phyloP scores from a whole-genome alignment of 2,113 vertebrate species.

The Austrofundulus limnaeus region DNA sequence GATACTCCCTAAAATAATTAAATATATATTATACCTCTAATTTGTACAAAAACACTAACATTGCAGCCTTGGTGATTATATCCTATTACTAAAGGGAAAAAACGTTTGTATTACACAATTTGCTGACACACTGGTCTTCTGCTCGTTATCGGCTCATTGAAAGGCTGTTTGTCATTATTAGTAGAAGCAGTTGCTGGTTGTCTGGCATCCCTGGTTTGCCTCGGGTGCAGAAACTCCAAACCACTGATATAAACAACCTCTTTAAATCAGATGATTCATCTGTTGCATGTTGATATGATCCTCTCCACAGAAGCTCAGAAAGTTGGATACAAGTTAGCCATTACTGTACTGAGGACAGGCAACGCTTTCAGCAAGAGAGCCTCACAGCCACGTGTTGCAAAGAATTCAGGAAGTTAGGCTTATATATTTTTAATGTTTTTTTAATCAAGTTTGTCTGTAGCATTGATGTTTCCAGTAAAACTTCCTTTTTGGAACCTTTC shows the following conservation, averaged over 20 bases:
- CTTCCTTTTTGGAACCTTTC: background rate
- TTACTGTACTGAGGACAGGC: background rate
- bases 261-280: constrained; percentile 70
- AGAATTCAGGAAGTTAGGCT: no score
- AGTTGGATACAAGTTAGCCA: constrained; percentile 44
- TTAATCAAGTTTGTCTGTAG: no score
- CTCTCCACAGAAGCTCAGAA: constrained; percentile 41
- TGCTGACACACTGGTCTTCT: constrained; percentile 38
- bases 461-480: no score
- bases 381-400: constrained; percentile 29
- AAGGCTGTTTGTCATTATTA: constrained; percentile 69
- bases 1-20: no score
- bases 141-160: constrained; percentile 57
- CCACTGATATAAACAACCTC: constrained; percentile 67
- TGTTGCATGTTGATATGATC: constrained; percentile 56
- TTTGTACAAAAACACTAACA: background rate
- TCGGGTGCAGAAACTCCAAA: constrained; percentile 73
- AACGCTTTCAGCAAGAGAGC: constrained; percentile 2
- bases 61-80: background rate
- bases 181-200: constrained; percentile 57
- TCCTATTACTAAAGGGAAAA: background rate
- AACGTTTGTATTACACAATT: background rate
- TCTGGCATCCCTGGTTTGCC: constrained; percentile 70
- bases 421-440: no score
- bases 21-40: background rate